Evolutionary conservation across 2,113 vertebrate species (phyloP), one percentile per base, ranked within the genome.

Genomic region (Psilopsiagon aymara): DNA sequence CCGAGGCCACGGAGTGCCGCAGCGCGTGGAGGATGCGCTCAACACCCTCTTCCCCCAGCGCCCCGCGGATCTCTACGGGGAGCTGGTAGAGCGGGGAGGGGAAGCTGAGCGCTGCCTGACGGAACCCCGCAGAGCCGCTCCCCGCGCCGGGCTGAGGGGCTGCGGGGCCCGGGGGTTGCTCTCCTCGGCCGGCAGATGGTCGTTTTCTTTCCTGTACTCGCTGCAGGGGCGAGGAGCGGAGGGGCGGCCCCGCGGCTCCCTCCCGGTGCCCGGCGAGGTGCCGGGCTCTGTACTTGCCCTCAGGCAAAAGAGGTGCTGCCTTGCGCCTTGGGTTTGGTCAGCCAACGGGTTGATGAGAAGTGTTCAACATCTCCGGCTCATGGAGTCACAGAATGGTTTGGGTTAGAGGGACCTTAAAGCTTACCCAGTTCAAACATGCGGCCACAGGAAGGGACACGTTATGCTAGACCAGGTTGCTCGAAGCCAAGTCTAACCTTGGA

Each of bases 1-100:
- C 93, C 91, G 94, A 7, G 37, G 39, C 4, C 98, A 97, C 41
- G 46, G 86, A 25, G 95, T 99, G 41, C 97, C 97, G 4, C 90
- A 97, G 96, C 95, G 97, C n/a, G 8, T 98, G 28, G 98, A 99
- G 95, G 92, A 85, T 7, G 98, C 96, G 6, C 96, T 99, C 44
- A 98, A 98, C 83, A 29, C 95, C 47, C 96, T 98, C 70, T 98
- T 98, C 87, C 64, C 91, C 14, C 93, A 35, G 17, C 62, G 93
- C 46, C 98, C 98, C 8, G 80, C 44, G 5, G 98, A 99, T 94
- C 82, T 98, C 80, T 97, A 98, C 64, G 99, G 99, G 16, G 98
- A 98, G 86, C 94, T 99, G 98, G 99, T 99, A 98, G 31, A 93
- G 69, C 21, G 29, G 63, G 67, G 57, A 13, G 17, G 59, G 77